A percentile compares a stretch with the other conserved stretches of the same genome.
These are phyloP conservation scores for Cygnus buccinator DNA, from an alignment of 2,113 vertebrate genomes.

Conservation along the genomic window DNA sequence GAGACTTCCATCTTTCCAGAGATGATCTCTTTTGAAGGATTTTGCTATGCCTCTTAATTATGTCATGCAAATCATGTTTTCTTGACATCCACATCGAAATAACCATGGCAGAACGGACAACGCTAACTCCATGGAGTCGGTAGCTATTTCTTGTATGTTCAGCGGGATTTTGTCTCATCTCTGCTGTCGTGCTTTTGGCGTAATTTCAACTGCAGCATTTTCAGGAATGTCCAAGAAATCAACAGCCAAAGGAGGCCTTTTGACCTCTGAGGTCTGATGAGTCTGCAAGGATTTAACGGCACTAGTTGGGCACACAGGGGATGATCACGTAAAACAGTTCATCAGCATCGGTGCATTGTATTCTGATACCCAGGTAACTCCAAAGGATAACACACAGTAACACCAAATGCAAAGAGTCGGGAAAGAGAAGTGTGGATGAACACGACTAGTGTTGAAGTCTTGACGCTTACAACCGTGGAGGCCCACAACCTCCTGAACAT, in stretches of 20 bases:
- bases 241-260: background rate
- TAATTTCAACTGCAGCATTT: background rate
- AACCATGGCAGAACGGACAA: rapidly evolving
- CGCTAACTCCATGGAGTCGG: background rate
- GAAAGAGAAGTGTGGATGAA: background rate
- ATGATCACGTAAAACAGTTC: rapidly evolving
- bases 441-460: background rate
- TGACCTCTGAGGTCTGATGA: rapidly evolving
- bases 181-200: background rate
- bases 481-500: background rate
- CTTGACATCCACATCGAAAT: background rate
- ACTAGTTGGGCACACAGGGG: background rate
- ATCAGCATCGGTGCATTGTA: background rate
- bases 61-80: background rate
- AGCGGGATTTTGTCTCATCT: background rate
- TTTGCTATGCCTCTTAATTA: background rate
- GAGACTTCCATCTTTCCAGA: background rate
- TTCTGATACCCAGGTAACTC: background rate
- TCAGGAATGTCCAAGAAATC: background rate
- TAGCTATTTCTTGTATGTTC: background rate
- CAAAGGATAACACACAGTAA: background rate
- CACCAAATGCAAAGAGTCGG: background rate
- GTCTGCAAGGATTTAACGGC: background rate
- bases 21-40: background rate
- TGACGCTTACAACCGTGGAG: background rate